Base-by-base conservation (phyloP, 92 coral and sea anemone genomes). In the Galaxea fascicularis region DNA sequence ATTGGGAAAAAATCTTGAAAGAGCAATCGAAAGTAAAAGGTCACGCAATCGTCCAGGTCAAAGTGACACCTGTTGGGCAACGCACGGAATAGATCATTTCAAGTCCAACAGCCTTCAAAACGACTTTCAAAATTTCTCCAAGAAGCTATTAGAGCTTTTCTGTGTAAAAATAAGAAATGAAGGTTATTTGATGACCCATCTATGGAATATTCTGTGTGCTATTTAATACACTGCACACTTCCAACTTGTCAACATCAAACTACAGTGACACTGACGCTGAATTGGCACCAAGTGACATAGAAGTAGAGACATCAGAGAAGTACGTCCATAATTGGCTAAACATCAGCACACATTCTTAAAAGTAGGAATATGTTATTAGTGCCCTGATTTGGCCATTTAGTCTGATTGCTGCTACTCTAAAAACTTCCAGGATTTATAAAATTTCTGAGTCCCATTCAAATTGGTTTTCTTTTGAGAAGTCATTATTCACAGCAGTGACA, bases 371-470 rank as follows among this genome's bases (percentile, higher is more conserved):
- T 72, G 64, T 58, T 58, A 16, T 58, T 20, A 82, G 92, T 88
- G 88, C 80, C 47, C 39, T 58, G 64, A 58, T 73, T 73, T 73
- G 78, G 78, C 78, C 78, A 73, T 58, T 58, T 58, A 58, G 64
- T 58, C 64, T 58, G 64, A 58, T 58, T 57, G 51, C 22, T 18
- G 51, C 47, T 68, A 25, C 47, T 68, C 24, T 63, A n/a, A 63
- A 24, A 63, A 63, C 68, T 63, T 63, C 24, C 45, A 88, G 91
- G 88, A 60, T 76, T 68, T 88, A 82, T 51, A 77, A 88, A 88
- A 39, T 87, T 82, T 28, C 91, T 74, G 67, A 87, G 68, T 44
- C 82, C 82, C 69, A 26, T 82, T 53, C 77, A 73, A 17, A 47
- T 76, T 84, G 82, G 88, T n/a, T 84, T 41, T 45, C 82, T 84